Evolutionary conservation across 2,797 vertebrate species (phyloP), one percentile per base, ranked within the genome.

Genomic region (Pangasius djambal): DNA sequence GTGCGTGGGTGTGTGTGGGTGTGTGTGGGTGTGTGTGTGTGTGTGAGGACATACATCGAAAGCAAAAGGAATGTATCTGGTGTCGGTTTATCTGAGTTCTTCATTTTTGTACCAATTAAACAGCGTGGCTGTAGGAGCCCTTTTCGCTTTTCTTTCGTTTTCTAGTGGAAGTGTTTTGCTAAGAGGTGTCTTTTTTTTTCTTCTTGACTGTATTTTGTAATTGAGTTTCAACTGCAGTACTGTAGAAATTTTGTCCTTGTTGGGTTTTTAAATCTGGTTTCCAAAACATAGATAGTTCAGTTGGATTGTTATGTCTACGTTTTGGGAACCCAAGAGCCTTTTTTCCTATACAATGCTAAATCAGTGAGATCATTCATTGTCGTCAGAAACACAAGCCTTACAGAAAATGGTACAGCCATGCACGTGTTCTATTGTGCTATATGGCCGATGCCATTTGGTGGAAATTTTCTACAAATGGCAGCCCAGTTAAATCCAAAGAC

Each of bases 1-100:
- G 89, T 89, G 63, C 5, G 86, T 88, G 89, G 50, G 37, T 16
- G 59, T 87, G 91, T 84, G 92, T 91, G 72, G 44, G 69, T 91
- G 88, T 92, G 87, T 86, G 10, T 28, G 79, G 28, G 34, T 81
- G 78, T 37, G 55, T 87, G 91, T 31, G 75, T 4, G 34, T 25
- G 79, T 3, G 34, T 16, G 31, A 85, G 90, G 91, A 92, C 89
- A 89, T 89, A 86, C 92, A 92, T 93, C 92, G 92, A 88, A 90
- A 90, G 83, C 92, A 91, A 90, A 89, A 91, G 91, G 95, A 96
- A 95, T 95, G 95, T 96, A 92, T 94, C 93, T 92, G 93, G 93
- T 93, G 94, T 94, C 92, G 93, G 93, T 93, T 89, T 91, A 93
- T 94, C 93, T 86, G 93, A 95, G 93, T 94, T 95, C 94, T 93